Evolutionary conservation across 2,113 vertebrate genomes (phyloP).

Genomic region (Pholis gunnellus): DNA sequence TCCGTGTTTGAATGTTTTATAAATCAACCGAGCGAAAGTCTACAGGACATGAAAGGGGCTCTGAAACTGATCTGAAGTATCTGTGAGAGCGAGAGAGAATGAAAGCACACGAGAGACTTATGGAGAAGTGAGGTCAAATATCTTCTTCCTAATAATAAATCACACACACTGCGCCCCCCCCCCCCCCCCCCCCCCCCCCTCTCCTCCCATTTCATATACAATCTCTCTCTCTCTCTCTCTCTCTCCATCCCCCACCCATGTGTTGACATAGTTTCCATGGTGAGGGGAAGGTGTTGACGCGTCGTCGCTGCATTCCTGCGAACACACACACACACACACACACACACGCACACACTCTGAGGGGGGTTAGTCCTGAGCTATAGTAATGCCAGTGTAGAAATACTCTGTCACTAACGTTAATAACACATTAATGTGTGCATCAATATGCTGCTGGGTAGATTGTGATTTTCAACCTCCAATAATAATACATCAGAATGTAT

Average conservation of each 20-base stretch:
- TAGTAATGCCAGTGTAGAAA: no score
- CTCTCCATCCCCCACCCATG: constrained; percentile 21
- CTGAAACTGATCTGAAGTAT: constrained; percentile 47
- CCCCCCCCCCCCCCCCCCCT: not conserved
- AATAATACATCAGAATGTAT: not conserved
- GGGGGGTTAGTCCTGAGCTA: not conserved
- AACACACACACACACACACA: not conserved
- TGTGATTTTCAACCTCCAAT: not conserved
- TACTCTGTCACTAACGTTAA: no score
- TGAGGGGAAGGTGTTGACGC: constrained; percentile 55
- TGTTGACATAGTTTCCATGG: constrained; percentile 76
- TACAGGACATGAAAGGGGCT: constrained; percentile 57
- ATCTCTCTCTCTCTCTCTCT: constrained; percentile 21
- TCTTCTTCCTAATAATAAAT: constrained; percentile 73
- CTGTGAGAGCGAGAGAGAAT: not conserved
- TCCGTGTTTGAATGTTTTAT: constrained; percentile 50
- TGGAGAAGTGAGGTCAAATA: constrained; percentile 63
- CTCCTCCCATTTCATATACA: constrained; percentile 11
- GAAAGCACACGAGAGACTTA: constrained; percentile 42
- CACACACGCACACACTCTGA: constrained; percentile 45
- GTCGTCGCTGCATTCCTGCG: constrained; percentile 50
- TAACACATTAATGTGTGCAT: not conserved
- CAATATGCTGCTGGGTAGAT: not conserved
- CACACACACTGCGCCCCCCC: constrained; percentile 4
- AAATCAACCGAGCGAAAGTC: constrained; percentile 45